Percentiles rank a stretch among this genome's conserved stretches.
Evolutionary conservation across 2,888 invertebrate species (phyloP).

Genomic region (Galerucella pusilla): DNA sequence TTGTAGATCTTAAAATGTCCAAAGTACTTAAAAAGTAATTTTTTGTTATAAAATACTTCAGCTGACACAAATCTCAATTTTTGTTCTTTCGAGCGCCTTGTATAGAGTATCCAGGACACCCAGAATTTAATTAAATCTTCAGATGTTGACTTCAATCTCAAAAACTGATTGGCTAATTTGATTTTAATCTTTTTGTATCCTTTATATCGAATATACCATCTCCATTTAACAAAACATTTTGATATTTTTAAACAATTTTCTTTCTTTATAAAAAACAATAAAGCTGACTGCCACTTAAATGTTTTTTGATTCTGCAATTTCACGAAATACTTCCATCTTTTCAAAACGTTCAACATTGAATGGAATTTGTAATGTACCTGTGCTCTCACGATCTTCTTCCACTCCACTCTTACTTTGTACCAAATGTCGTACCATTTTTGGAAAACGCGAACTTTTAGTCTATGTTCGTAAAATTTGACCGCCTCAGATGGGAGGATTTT

Average conservation of each 20-base stretch:
- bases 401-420: slow-evolving; percentile 53
- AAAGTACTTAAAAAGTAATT: slow-evolving; percentile 25
- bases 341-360: slow-evolving; percentile 47
- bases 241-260: slow-evolving; percentile 40
- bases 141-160: slow-evolving; percentile 49
- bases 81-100: slow-evolving; percentile 39
- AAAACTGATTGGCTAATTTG: slow-evolving; percentile 47
- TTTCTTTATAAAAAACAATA: slow-evolving; percentile 49
- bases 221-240: slow-evolving; percentile 48
- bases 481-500: slow-evolving; percentile 53
- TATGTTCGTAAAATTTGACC: slow-evolving; percentile 40
- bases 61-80: slow-evolving; percentile 36
- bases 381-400: slow-evolving; percentile 54
- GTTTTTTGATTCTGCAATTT: slow-evolving; percentile 38
- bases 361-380: slow-evolving; percentile 53
- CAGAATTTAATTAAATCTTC: slow-evolving; percentile 47
- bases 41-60: slow-evolving; percentile 41
- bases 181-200: slow-evolving; percentile 43
- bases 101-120: slow-evolving; percentile 49
- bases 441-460: slow-evolving; percentile 47
- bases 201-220: slow-evolving; percentile 43
- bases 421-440: slow-evolving; percentile 48
- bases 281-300: slow-evolving; percentile 49
- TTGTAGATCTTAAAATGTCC: slow-evolving; percentile 25
- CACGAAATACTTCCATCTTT: slow-evolving; percentile 49